These are phyloP conservation scores for Microtus oregoni DNA, from an alignment of 2,113 vertebrate species.

Conservation along the genomic window DNA sequence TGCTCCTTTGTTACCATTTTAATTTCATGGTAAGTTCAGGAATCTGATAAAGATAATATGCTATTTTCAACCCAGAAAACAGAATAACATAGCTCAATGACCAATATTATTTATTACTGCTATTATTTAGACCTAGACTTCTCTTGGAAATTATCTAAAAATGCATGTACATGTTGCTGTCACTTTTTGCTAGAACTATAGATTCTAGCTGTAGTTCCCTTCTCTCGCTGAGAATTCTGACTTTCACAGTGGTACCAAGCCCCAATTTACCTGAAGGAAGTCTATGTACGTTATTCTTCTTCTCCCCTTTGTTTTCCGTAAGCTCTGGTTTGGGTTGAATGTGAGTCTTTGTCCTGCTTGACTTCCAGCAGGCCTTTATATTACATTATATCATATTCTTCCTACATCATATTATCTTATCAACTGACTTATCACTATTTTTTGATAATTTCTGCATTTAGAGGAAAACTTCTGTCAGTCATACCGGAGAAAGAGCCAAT, in stretches of 20 bases:
- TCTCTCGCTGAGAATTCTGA: neutral
- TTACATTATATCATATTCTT: neutral
- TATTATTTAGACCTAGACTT: neutral
- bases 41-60: neutral
- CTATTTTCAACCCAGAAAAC: neutral
- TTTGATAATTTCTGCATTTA: neutral
- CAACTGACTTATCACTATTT: neutral
- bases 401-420: neutral
- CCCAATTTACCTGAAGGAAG: neutral
- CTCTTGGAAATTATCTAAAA: neutral
- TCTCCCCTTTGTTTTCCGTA: neutral
- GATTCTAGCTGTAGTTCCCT: neutral
- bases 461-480: neutral
- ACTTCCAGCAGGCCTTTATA: neutral
- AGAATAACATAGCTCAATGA: neutral
- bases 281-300: neutral
- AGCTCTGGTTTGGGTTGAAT: neutral
- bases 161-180: neutral
- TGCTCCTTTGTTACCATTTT: slow-evolving; percentile 1
- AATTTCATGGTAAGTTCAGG: slow-evolving; percentile 33
- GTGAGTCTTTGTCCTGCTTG: neutral
- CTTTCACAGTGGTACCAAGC: neutral
- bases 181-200: neutral
- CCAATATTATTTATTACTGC: neutral
- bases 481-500: neutral